phyloP scores from a whole-genome alignment of 2,113 vertebrate species.

The Emydura subglobosa region DNA sequence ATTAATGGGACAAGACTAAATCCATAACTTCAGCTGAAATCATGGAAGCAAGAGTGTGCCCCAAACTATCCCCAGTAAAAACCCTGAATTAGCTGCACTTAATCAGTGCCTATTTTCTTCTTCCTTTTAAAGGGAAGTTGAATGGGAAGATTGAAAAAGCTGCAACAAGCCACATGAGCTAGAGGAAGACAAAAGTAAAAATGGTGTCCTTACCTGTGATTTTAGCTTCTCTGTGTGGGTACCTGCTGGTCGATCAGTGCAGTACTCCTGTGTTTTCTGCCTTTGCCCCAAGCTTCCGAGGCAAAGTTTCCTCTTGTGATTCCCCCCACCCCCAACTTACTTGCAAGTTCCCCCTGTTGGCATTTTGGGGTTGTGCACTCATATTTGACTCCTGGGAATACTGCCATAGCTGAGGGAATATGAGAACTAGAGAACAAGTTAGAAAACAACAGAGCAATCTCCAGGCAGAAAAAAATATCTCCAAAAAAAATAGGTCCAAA shows the following conservation, averaged over 20 bases:
- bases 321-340: slow-evolving; percentile 23
- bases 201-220: slow-evolving; percentile 69
- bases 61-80: neutral
- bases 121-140: neutral
- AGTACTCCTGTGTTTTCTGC: slow-evolving; percentile 68
- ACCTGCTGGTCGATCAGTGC: slow-evolving; percentile 59
- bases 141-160: neutral
- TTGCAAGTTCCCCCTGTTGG: slow-evolving; percentile 63
- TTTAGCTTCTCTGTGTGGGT: slow-evolving; percentile 62
- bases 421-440: slow-evolving; percentile 72
- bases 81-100: neutral
- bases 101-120: neutral
- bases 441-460: slow-evolving; percentile 66
- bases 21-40: neutral
- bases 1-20: neutral
- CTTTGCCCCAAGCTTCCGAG: slow-evolving; percentile 67
- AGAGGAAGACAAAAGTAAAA: slow-evolving; percentile 34
- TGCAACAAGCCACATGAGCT: neutral
- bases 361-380: slow-evolving; percentile 67
- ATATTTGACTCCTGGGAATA: slow-evolving; percentile 63
- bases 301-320: slow-evolving; percentile 47
- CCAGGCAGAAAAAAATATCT: slow-evolving; percentile 8
- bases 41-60: neutral
- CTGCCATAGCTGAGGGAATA: slow-evolving; percentile 72
- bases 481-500: slow-evolving; percentile 4